phyloP scores from a whole-genome alignment of 2,113 vertebrate genomes.

The Lutjanus erythropterus region DNA sequence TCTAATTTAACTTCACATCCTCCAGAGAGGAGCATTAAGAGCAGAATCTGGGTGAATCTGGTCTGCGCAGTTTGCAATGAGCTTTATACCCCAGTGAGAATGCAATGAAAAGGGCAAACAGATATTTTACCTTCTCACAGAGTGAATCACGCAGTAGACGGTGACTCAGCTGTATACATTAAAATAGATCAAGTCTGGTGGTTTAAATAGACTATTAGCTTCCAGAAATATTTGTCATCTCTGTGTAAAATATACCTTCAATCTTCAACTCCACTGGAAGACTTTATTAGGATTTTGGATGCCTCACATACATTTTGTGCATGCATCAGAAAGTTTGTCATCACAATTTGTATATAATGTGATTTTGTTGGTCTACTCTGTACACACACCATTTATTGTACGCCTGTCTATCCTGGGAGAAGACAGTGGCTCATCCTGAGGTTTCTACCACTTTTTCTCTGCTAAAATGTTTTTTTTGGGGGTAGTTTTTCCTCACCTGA shows the following conservation, averaged over 20 bases:
- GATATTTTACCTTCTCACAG: neutral
- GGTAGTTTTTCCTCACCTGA: too few relatives aligned
- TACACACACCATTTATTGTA: too few relatives aligned
- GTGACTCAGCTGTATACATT: neutral
- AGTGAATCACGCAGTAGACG: neutral
- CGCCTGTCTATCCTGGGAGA: too few relatives aligned
- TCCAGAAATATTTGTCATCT: neutral
- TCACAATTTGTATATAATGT: too few relatives aligned
- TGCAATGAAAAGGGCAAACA: neutral
- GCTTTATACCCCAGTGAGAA: neutral
- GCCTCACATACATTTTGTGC: too few relatives aligned
- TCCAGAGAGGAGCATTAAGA: constrained; percentile 12
- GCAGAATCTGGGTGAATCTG: constrained; percentile 19
- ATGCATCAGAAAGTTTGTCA: too few relatives aligned
- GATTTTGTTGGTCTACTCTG: too few relatives aligned
- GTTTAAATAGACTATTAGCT: neutral
- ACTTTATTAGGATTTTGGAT: too few relatives aligned
- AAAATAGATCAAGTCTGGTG: neutral
- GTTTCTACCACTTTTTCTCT: too few relatives aligned
- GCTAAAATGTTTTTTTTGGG: too few relatives aligned
- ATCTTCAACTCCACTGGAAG: constrained; percentile 5
- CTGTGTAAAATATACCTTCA: neutral
- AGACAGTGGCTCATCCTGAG: too few relatives aligned
- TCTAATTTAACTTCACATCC: constrained; percentile 37
- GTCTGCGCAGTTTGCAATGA: neutral